Conservation (phyloP, 2,797 vertebrate species). For the Falco concolor region DNA sequence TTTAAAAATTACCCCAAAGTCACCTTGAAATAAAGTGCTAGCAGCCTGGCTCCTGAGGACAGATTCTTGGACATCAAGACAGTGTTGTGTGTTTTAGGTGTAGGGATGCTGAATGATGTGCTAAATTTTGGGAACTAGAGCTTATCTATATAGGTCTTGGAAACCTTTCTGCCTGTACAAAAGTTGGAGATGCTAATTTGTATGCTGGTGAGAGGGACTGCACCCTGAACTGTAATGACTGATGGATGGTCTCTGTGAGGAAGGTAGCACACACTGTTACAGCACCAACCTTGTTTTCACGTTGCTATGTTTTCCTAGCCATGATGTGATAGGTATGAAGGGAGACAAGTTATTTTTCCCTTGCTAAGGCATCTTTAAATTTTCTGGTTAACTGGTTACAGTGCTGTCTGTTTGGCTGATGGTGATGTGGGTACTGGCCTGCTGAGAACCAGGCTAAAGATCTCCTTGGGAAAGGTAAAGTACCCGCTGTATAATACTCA, state of each 20-base stretch:
- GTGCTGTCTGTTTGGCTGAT: not conserved
- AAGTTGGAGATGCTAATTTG: not conserved
- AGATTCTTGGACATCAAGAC: not conserved
- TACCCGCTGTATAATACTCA: not conserved
- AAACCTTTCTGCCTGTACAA: not conserved
- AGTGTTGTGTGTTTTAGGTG: not conserved
- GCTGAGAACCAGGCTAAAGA: not conserved
- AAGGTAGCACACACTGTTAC: not conserved
- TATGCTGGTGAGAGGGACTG: not conserved
- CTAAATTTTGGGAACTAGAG: not conserved
- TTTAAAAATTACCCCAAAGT: not conserved
- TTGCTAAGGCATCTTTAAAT: not conserved
- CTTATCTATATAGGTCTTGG: not conserved
- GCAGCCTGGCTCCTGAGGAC: not conserved
- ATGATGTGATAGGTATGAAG: not conserved
- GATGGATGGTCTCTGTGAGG: not conserved
- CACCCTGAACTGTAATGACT: not conserved
- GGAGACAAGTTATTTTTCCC: not conserved
- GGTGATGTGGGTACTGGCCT: not conserved
- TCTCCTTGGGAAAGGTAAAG: not conserved
- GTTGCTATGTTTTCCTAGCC: not conserved
- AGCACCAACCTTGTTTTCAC: not conserved
- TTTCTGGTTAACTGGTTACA: not conserved
- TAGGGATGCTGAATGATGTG: not conserved
- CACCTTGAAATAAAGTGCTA: not conserved